Conservation (phyloP, 2,888 invertebrate genomes). For the Campoplex nolae region DNA sequence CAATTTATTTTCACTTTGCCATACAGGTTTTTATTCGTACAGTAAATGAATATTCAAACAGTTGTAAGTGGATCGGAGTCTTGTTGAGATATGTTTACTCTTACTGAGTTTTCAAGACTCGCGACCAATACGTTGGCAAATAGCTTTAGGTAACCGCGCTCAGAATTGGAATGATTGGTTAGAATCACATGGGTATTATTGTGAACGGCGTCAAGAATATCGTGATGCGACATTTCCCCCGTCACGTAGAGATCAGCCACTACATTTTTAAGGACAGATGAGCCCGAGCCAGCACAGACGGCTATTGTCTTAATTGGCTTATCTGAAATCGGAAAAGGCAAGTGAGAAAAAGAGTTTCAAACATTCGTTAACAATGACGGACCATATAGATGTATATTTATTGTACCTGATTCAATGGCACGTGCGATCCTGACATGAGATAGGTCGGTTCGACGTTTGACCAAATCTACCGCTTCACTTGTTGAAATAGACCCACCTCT, state of each 20-base stretch:
- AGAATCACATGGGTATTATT: slow-evolving; percentile 92
- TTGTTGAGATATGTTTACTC: slow-evolving; percentile 89
- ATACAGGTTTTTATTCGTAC: neutral
- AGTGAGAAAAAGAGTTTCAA: neutral
- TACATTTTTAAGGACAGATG: slow-evolving; percentile 90
- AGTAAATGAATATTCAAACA: slow-evolving; percentile 84
- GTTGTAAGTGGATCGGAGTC: slow-evolving; percentile 93
- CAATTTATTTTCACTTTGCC: neutral
- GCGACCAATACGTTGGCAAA: slow-evolving; percentile 86
- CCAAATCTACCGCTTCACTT: slow-evolving; percentile 87
- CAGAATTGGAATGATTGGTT: slow-evolving; percentile 97
- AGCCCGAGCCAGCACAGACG: slow-evolving; percentile 96
- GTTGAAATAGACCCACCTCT: slow-evolving; percentile 85
- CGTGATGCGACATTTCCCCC: slow-evolving; percentile 98
- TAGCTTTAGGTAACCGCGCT: slow-evolving; percentile 92
- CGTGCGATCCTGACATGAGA: slow-evolving; percentile 91
- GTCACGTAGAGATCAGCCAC: slow-evolving; percentile 94
- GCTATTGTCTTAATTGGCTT: slow-evolving; percentile 88
- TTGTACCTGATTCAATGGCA: slow-evolving; percentile 84
- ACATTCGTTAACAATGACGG: neutral
- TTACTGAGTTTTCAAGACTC: slow-evolving; percentile 85
- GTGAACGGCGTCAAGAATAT: slow-evolving; percentile 94
- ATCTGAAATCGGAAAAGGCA: slow-evolving; percentile 81
- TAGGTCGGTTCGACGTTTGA: slow-evolving; percentile 90
- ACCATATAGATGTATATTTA: neutral